These are phyloP conservation scores for Acrocyrtus sp. DNA, from an alignment of 2,888 invertebrate species.

Conservation along the genomic window DNA sequence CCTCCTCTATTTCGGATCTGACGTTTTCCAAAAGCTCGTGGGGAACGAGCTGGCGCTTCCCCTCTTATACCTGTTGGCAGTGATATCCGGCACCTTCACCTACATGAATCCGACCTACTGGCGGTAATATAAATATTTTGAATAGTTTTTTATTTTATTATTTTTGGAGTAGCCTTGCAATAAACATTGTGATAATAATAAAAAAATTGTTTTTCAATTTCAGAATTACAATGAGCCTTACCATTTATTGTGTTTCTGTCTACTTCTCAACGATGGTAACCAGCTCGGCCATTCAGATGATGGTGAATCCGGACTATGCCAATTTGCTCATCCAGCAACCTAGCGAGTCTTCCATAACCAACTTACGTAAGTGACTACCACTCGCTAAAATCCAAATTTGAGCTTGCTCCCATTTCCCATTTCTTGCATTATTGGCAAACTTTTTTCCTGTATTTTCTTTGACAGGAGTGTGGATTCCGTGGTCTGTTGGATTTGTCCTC, in stretches of 20 bases:
- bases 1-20: conserved; percentile 14
- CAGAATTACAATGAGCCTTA: conserved; percentile 30
- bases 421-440: not conserved
- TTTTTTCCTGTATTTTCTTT: too few relatives aligned
- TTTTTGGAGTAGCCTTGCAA: not conserved
- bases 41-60: conserved; percentile 29
- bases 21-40: conserved; percentile 14
- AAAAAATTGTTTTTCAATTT: too few relatives aligned
- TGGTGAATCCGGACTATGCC: conserved; percentile 22
- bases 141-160: too few relatives aligned
- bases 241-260: conserved; percentile 6
- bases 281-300: conserved; percentile 4
- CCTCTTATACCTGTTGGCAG: conserved; percentile 19
- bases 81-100: conserved; percentile 22
- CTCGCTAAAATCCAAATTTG: too few relatives aligned
- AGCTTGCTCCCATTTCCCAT: not conserved
- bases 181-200: conserved; percentile 1
- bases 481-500: conserved; percentile 33
- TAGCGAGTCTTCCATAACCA: too few relatives aligned
- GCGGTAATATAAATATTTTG: conserved; percentile 24
- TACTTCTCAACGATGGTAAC: conserved; percentile 35
- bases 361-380: too few relatives aligned
- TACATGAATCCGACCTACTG: conserved; percentile 35
- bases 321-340: too few relatives aligned
- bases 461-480: conserved; percentile 44